Percentiles rank a stretch among this genome's conserved stretches.
phyloP scores from a whole-genome alignment of 2,888 invertebrate genomes.

The Villa cingulata region DNA sequence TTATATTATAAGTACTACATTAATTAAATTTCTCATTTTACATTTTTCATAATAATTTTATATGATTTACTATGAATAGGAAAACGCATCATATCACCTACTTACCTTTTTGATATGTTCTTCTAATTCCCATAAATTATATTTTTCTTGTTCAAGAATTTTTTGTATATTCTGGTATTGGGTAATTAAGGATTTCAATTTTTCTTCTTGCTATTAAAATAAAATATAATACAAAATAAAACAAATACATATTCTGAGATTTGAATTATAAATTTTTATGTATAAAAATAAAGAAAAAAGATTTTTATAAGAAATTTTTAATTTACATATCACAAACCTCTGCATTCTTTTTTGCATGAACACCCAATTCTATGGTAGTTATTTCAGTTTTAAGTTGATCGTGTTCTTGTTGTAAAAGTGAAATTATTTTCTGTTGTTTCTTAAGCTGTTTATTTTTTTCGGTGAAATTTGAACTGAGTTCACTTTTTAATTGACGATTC shows the following conservation, averaged over 20 bases:
- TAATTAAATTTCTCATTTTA: neutral
- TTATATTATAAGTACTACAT: too few species aligned
- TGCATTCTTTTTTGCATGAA: constrained; percentile 27
- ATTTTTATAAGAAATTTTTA: neutral
- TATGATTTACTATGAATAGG: neutral
- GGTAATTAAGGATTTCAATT: constrained; percentile 6
- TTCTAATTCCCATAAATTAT: constrained; percentile 37
- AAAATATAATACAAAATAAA: too few species aligned
- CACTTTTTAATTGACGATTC: constrained; percentile 21
- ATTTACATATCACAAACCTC: constrained; percentile 17
- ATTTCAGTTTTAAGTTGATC: constrained; percentile 27
- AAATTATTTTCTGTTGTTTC: constrained; percentile 31
- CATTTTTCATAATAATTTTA: too few species aligned
- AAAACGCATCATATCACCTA: neutral
- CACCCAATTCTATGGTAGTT: constrained; percentile 26
- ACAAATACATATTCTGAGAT: neutral
- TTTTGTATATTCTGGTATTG: constrained; percentile 23
- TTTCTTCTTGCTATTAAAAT: constrained; percentile 1
- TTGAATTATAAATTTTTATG: too few species aligned
- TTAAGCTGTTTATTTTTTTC: constrained; percentile 29
- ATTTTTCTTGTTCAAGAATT: constrained; percentile 25
- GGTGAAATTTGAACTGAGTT: constrained; percentile 26
- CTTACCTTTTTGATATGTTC: constrained; percentile 37
- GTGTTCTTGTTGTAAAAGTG: constrained; percentile 28
- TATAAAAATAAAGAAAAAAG: too few species aligned